phyloP scores from a whole-genome alignment of 1,140 invertebrate species.

The Cheumatopsyche charites region DNA sequence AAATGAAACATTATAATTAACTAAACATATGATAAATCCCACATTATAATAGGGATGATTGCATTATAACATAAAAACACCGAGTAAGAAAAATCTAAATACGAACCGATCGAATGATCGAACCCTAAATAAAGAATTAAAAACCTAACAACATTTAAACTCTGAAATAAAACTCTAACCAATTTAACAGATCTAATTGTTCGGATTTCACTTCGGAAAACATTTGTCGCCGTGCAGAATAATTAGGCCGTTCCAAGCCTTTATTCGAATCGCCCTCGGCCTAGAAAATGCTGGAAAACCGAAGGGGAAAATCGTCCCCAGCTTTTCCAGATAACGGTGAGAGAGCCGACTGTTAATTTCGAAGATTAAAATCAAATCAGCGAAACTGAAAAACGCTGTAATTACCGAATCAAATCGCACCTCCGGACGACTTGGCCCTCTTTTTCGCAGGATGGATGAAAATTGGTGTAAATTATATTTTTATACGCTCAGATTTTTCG shows the following conservation, averaged over 20 bases:
- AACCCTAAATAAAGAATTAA: neutral
- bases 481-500: no score
- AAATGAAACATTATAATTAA: no score
- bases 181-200: constrained; percentile 17
- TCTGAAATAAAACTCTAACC: constrained; percentile 27
- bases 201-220: constrained; percentile 29
- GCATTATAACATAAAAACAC: no score
- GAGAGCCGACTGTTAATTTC: constrained; percentile 33
- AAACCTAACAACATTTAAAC: constrained; percentile 12
- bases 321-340: constrained; percentile 31
- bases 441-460: neutral
- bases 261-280: constrained; percentile 12
- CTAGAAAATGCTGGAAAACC: neutral
- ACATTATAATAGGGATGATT: no score
- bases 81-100: no score
- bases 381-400: constrained; percentile 37
- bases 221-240: constrained; percentile 37
- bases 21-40: no score
- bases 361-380: constrained; percentile 40
- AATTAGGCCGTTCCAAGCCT: constrained; percentile 32
- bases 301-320: neutral
- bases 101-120: no score
- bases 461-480: no score
- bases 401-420: constrained; percentile 36
- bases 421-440: neutral